These are phyloP conservation scores for Meloidogyne floridensis DNA, from an alignment of 1,140 invertebrate species.

Conservation along the genomic window DNA sequence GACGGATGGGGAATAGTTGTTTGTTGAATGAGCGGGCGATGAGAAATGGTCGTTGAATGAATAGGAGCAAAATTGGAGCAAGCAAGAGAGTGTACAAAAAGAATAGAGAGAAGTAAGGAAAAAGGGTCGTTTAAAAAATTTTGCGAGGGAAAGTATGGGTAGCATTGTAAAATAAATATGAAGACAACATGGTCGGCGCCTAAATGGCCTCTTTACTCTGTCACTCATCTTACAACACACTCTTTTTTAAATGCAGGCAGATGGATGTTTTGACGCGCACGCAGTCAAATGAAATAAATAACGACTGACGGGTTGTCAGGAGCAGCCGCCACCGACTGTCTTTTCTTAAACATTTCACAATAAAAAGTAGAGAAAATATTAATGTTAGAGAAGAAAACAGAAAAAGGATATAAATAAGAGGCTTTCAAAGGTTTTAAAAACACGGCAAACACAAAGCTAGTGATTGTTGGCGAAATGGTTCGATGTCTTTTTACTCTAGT, in stretches of 20 bases:
- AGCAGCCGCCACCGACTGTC: background rate
- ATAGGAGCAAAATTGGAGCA: background rate
- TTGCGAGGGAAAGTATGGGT: background rate
- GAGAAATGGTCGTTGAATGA: background rate
- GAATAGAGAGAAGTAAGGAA: background rate
- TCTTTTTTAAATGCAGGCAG: background rate
- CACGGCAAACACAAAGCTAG: background rate
- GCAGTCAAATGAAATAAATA: background rate
- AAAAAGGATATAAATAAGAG: background rate
- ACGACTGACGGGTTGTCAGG: background rate
- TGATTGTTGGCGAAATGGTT: background rate
- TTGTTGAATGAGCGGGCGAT: background rate
- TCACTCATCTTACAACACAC: background rate
- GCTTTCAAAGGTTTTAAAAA: background rate
- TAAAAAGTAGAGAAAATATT: background rate
- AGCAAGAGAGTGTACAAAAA: background rate
- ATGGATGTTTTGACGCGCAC: background rate
- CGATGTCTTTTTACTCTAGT: background rate
- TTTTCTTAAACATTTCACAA: background rate
- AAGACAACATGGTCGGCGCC: background rate
- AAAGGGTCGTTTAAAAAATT: background rate
- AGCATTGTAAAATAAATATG: background rate
- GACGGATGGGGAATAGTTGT: constrained; percentile 7
- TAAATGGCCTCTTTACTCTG: background rate
- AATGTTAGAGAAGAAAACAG: background rate